These are phyloP conservation scores for Anthoptus insignis DNA, from an alignment of 2,888 invertebrate species.

Conservation along the genomic window DNA sequence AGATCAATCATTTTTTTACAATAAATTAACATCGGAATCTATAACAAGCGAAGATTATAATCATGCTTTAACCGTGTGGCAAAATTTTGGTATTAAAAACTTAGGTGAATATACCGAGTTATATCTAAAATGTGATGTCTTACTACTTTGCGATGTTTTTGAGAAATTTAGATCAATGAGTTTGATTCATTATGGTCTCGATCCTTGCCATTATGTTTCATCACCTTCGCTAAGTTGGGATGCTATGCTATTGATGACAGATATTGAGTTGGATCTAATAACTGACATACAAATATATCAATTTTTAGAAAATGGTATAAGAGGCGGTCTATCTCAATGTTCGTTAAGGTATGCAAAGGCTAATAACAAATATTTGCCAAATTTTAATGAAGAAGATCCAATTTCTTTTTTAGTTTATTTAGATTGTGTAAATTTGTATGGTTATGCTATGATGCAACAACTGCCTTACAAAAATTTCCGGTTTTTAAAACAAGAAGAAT, in stretches of 20 bases:
- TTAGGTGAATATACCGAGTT: slow-evolving; percentile 24
- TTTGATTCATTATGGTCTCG: slow-evolving; percentile 48
- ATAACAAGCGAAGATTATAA: slow-evolving; percentile 3
- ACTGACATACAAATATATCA: slow-evolving; percentile 47
- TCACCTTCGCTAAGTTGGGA: slow-evolving; percentile 46
- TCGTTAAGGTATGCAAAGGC: no score
- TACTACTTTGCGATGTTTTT: slow-evolving; percentile 52
- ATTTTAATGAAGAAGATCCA: slow-evolving; percentile 42
- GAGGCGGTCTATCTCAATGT: no score
- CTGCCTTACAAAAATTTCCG: slow-evolving; percentile 14
- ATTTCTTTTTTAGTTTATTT: slow-evolving; percentile 49
- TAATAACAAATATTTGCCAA: slow-evolving; percentile 48
- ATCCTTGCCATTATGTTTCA: slow-evolving; percentile 49
- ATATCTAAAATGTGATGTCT: slow-evolving; percentile 50
- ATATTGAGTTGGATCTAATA: slow-evolving; percentile 46
- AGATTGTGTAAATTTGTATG: slow-evolving; percentile 58
- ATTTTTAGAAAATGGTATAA: slow-evolving; percentile 49
- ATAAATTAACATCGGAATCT: slow-evolving; percentile 10
- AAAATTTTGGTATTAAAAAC: slow-evolving; percentile 10
- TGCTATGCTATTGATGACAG: slow-evolving; percentile 46
- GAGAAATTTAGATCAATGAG: slow-evolving; percentile 52
- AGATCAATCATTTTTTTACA: not conserved
- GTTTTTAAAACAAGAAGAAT: slow-evolving; percentile 7
- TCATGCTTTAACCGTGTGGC: slow-evolving; percentile 5
- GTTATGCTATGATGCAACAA: slow-evolving; percentile 49